phyloP scores from a whole-genome alignment of 2,113 vertebrate species.

The Antechinus stuartii region DNA sequence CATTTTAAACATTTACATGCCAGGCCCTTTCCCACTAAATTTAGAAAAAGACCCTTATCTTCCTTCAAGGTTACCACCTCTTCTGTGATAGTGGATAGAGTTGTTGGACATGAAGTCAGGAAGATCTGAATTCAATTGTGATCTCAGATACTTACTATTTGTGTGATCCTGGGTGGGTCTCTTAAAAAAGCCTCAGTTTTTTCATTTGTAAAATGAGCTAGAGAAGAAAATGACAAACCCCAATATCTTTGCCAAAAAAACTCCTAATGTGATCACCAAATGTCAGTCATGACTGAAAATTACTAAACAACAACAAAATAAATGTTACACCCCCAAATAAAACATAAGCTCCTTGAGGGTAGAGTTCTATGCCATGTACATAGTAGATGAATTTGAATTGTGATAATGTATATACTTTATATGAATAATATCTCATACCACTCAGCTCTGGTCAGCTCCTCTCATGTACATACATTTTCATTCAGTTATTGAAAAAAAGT shows the following conservation, averaged over 20 bases:
- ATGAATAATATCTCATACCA: neutral
- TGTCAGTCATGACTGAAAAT: no score
- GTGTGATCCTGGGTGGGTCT: no score
- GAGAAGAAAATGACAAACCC: neutral
- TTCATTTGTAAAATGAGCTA: neutral
- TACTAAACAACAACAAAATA: neutral
- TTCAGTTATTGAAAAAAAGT: constrained; percentile 25
- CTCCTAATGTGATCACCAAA: no score
- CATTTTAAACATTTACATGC: neutral
- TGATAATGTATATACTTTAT: neutral
- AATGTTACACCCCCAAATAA: neutral
- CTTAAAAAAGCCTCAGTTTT: neutral
- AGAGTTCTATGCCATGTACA: neutral
- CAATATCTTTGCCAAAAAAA: neutral
- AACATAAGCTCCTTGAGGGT: neutral
- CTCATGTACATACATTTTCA: neutral
- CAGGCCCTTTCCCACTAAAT: neutral
- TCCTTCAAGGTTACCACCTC: neutral
- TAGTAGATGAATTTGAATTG: neutral
- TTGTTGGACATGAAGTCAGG: neutral
- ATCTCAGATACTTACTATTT: neutral
- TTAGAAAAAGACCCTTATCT: neutral
- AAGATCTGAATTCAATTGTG: neutral
- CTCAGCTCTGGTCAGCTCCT: neutral
- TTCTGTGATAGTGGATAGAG: neutral